These are phyloP conservation scores for Indicator indicator DNA, from an alignment of 2,113 vertebrate genomes.

Conservation along the genomic window DNA sequence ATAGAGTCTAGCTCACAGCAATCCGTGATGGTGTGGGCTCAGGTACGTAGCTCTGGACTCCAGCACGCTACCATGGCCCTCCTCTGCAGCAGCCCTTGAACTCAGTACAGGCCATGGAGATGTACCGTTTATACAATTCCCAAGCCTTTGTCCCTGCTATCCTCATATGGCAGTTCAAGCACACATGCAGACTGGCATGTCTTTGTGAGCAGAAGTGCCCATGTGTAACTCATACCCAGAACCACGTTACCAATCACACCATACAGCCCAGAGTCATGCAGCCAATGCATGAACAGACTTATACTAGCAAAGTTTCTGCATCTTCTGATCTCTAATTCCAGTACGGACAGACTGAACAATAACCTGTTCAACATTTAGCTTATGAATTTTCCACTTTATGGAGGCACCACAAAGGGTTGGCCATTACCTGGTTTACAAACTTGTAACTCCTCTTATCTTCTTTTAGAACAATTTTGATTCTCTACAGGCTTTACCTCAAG, in stretches of 20 bases:
- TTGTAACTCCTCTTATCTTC: neutral
- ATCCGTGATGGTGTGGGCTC: fast-evolving
- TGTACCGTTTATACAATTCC: neutral
- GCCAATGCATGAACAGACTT: neutral
- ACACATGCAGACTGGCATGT: neutral
- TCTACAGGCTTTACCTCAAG: neutral
- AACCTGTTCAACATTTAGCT: neutral
- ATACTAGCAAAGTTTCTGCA: neutral
- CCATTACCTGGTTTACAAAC: neutral
- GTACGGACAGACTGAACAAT: neutral
- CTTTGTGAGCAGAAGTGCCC: neutral
- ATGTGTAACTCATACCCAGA: neutral
- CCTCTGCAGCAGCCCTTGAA: neutral
- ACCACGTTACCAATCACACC: neutral
- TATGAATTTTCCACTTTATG: neutral
- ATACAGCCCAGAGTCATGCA: neutral
- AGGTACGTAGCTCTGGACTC: neutral
- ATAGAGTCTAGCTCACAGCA: neutral
- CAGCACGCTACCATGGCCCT: neutral
- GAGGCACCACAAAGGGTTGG: neutral
- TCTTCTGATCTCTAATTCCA: neutral
- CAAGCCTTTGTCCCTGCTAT: neutral
- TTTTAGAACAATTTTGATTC: neutral
- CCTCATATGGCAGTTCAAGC: neutral
- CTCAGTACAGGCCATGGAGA: neutral